phyloP scores from a whole-genome alignment of 1,140 invertebrate species.

The Ceratosolen fusciceps region DNA sequence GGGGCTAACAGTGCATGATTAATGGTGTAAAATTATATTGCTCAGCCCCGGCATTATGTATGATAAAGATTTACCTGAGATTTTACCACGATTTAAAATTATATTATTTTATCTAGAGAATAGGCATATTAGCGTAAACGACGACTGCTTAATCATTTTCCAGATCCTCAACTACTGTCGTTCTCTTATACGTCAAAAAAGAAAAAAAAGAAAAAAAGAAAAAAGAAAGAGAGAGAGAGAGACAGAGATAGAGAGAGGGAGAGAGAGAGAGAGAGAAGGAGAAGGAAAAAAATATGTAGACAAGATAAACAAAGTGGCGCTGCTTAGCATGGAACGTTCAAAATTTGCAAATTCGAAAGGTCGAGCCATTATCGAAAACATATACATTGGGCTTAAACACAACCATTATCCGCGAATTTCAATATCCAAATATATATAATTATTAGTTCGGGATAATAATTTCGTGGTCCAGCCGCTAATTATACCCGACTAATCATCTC shows the following conservation, averaged over 20 bases:
- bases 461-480: conserved; percentile 18
- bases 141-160: conserved; percentile 2
- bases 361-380: conserved; percentile 13
- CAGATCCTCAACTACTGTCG: not conserved
- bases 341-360: conserved; percentile 8
- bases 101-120: conserved; percentile 24
- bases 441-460: conserved; percentile 33
- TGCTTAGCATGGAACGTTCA: not conserved
- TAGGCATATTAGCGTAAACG: conserved; percentile 1
- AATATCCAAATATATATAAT: conserved; percentile 22
- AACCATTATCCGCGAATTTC: conserved; percentile 27
- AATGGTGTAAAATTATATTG: not conserved
- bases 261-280: too few relatives aligned
- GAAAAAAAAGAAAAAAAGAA: not conserved
- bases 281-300: too few relatives aligned
- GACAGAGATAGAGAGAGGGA: not conserved
- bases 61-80: not conserved
- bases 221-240: not conserved
- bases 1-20: too few relatives aligned
- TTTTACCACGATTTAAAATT: not conserved
- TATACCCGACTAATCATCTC: conserved; percentile 33
- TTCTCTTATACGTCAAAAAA: too few relatives aligned
- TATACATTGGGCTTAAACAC: conserved; percentile 3
- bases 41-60: not conserved
- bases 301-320: not conserved